Evolutionary conservation across 2,888 invertebrate genomes (phyloP), one percentile per base, ranked within the genome.

Genomic region (Tetranychus piercei): DNA sequence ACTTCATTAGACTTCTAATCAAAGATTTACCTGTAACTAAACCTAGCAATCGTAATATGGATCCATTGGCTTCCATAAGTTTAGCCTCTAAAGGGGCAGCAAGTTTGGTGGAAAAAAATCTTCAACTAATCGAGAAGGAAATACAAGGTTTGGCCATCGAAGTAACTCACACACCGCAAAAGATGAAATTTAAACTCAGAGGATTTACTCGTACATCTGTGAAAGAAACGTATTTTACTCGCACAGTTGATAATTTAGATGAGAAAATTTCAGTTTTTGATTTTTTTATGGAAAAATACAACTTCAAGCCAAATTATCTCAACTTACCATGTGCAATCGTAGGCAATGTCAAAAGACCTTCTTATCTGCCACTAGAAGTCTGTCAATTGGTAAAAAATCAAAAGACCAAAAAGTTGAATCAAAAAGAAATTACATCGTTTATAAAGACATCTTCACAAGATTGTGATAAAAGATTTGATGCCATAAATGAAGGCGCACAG

Each of bases 221-320:
- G 1, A 22, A 22, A 20, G 69, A 20, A 23, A 22, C 34, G 18
- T 11, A 20, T 11, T 69, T 69, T 6, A 18, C 11, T 11, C 20
- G 20, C 5, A 69, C 11, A 11, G 11, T 6, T 6, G 34, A 23
- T 23, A 5, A 23, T 11, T 1, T 4, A 11, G 69, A 69, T 20
- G 20, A 22, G 5, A 69, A 69, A 5, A 69, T 69, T 44, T 72
- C 72, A n/a, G 45, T 72, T 72, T 18, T 43, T 1, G 45, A 72
- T 43, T 72, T 23, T 34, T 72, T 72, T 44, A 72, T 43, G 20
- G 43, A 72, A 45, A 20, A 72, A 34, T 34, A 72, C 8, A 20
- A n/a, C 11, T 11, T 69, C 11, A 5, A 5, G 2, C n/a, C 20
- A 6, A 69, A n/a, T 20, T 69, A 69, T 69, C n/a, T 11, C 4